Percentiles rank a stretch among this genome's conserved stretches.
phyloP scores from a whole-genome alignment of 2,113 vertebrate species.

The Oncorhynchus masou region DNA sequence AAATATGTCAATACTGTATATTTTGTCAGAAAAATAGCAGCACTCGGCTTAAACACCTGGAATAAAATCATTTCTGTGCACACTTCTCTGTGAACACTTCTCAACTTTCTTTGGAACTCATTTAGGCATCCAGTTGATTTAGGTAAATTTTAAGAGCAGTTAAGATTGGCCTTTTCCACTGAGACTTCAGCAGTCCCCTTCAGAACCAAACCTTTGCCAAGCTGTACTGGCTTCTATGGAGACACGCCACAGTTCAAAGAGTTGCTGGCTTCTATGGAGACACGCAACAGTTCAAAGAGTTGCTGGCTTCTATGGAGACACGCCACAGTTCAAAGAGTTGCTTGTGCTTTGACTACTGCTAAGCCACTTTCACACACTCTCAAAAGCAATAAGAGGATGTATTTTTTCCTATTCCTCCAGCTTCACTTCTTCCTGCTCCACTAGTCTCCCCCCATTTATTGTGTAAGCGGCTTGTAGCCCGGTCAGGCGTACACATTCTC shows the following conservation, averaged over 20 bases:
- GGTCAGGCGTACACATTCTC: slow-evolving; percentile 29
- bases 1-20: background rate
- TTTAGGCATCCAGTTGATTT: background rate
- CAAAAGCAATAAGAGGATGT: slow-evolving; percentile 24
- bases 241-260: background rate
- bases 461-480: slow-evolving; percentile 21
- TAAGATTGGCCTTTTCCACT: background rate
- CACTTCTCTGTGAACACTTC: too few relatives aligned
- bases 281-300: too few relatives aligned
- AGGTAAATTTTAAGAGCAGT: background rate
- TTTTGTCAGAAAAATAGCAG: background rate
- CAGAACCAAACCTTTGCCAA: slow-evolving; percentile 25
- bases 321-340: background rate
- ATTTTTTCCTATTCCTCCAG: background rate
- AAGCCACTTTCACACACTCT: slow-evolving; percentile 38
- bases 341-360: slow-evolving; percentile 35
- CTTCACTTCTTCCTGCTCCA: background rate
- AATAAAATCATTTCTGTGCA: too few relatives aligned
- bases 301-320: too few relatives aligned
- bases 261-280: too few relatives aligned
- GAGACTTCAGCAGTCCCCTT: slow-evolving; percentile 3
- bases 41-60: too few relatives aligned
- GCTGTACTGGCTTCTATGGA: slow-evolving; percentile 14
- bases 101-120: too few relatives aligned
- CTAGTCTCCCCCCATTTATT: slow-evolving; percentile 17